Conservation (phyloP, 1,140 invertebrate species). For the Apis dorsata region DNA sequence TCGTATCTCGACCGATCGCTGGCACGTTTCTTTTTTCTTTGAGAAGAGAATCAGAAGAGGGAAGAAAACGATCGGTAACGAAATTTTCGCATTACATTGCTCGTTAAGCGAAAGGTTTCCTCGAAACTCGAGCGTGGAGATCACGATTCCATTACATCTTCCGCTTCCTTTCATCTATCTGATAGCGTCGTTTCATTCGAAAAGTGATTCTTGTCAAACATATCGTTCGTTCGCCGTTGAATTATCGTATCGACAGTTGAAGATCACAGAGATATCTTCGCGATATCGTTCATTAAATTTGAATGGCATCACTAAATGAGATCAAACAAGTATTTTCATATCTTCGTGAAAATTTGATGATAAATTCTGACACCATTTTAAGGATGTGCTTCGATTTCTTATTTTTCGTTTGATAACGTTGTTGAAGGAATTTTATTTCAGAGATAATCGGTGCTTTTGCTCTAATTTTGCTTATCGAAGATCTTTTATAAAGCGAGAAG, state of each 20-base stretch:
- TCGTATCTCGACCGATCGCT: not conserved
- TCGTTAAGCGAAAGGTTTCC: no score
- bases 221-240: conserved; percentile 20
- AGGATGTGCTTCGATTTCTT: conserved; percentile 36
- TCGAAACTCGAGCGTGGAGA: not conserved
- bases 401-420: conserved; percentile 9
- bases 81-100: no score
- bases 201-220: conserved; percentile 3
- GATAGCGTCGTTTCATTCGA: not conserved
- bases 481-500: conserved; percentile 16
- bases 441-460: conserved; percentile 27
- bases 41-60: no score
- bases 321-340: not conserved
- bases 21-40: not conserved
- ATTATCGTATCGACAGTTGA: conserved; percentile 15
- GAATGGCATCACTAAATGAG: not conserved
- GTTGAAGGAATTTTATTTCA: conserved; percentile 18
- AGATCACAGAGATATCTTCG: not conserved
- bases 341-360: not conserved
- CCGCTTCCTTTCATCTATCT: not conserved
- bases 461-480: conserved; percentile 48
- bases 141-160: not conserved
- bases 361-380: not conserved
- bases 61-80: no score
- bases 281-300: not conserved